Percentiles rank a stretch among this genome's conserved stretches.
Evolutionary conservation across 2,888 invertebrate species (phyloP).

Genomic region (Chironomus riparius): DNA sequence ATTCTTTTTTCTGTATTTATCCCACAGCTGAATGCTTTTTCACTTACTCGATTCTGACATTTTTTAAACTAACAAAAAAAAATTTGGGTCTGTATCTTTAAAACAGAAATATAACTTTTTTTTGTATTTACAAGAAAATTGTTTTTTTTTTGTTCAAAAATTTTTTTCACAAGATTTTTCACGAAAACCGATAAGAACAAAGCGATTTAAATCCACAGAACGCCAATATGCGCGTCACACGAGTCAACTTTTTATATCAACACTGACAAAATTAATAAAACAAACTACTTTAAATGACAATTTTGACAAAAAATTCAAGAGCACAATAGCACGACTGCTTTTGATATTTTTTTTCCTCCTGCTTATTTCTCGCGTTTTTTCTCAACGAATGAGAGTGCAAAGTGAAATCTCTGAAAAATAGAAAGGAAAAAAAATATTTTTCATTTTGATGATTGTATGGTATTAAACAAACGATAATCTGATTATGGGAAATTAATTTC

Average conservation of each 20-base stretch:
- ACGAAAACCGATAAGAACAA: too few relatives aligned
- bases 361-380: background rate
- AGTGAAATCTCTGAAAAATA: background rate
- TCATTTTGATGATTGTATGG: background rate
- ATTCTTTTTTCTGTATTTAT: too few relatives aligned
- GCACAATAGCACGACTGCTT: background rate
- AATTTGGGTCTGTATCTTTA: too few relatives aligned
- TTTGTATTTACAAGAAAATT: too few relatives aligned
- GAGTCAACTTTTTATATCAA: too few relatives aligned
- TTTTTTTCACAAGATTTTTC: too few relatives aligned
- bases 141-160: too few relatives aligned
- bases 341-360: background rate
- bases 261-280: too few relatives aligned
- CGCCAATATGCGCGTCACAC: too few relatives aligned
- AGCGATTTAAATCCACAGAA: too few relatives aligned
- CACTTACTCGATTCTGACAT: constrained; percentile 19
- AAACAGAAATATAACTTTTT: too few relatives aligned
- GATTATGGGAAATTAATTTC: background rate
- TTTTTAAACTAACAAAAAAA: background rate
- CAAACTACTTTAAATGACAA: background rate
- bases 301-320: background rate
- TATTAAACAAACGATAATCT: background rate
- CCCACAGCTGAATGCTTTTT: background rate
- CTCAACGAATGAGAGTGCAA: background rate
- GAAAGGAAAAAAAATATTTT: background rate